These are phyloP conservation scores for Netelia fuscicornis DNA, from an alignment of 2,888 invertebrate genomes.

Conservation along the genomic window DNA sequence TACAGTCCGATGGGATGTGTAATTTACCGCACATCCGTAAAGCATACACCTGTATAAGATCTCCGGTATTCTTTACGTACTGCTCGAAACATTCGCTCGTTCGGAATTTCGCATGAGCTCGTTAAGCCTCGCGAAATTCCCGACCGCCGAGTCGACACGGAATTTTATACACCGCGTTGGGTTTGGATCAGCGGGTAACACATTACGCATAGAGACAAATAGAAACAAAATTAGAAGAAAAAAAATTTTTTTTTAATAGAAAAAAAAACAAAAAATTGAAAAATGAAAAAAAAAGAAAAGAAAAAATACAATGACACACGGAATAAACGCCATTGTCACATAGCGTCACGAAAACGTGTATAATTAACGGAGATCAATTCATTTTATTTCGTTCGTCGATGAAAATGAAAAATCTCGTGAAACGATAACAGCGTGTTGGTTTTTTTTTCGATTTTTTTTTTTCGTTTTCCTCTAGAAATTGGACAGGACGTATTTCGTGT, in stretches of 20 bases:
- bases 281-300: not conserved
- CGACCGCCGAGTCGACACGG: conserved; percentile 23
- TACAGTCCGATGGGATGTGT: conserved; percentile 48
- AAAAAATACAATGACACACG: not conserved
- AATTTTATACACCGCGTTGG: not conserved
- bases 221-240: not conserved
- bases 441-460: conserved; percentile 58
- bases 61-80: conserved; percentile 31
- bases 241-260: not conserved
- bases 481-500: conserved; percentile 74
- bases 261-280: not conserved
- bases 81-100: conserved; percentile 52
- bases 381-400: conserved; percentile 79
- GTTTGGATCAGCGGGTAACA: not conserved
- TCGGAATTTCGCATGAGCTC: conserved; percentile 60
- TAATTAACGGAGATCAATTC: conserved; percentile 79
- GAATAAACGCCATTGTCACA: conserved; percentile 10
- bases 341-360: conserved; percentile 17
- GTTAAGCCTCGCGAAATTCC: conserved; percentile 51
- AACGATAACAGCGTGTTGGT: conserved; percentile 79
- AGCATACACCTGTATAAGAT: conserved; percentile 39
- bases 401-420: conserved; percentile 80
- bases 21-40: conserved; percentile 60
- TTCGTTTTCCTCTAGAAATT: conserved; percentile 68
- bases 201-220: not conserved